phyloP scores from a whole-genome alignment of 2,797 vertebrate species.

The Chelmon rostratus region DNA sequence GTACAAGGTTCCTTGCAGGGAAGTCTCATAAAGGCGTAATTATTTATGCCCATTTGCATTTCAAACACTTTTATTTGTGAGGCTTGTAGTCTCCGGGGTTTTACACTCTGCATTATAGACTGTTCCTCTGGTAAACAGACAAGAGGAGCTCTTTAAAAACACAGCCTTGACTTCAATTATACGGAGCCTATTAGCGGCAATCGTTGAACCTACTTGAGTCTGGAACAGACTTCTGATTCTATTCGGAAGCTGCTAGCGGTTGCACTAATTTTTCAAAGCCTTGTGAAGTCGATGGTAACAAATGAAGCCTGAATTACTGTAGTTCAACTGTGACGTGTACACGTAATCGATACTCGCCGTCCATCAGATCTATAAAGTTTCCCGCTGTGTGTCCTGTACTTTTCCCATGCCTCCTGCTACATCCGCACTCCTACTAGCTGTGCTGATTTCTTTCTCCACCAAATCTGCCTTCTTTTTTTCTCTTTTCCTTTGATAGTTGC shows the following conservation, averaged over 20 bases:
- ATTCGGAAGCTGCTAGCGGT: not conserved
- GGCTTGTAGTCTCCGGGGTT: constrained; percentile 44
- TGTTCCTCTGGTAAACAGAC: constrained; percentile 25
- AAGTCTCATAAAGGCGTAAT: constrained; percentile 50
- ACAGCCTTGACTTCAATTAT: constrained; percentile 39
- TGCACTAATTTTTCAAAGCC: not conserved
- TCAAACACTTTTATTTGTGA: constrained; percentile 60
- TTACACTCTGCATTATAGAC: constrained; percentile 37
- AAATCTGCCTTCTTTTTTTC: not conserved
- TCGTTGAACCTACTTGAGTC: constrained; percentile 13
- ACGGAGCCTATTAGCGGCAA: constrained; percentile 19
- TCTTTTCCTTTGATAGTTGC: not conserved
- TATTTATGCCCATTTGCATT: constrained; percentile 69
- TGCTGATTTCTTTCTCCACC: not conserved
- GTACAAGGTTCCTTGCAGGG: constrained; percentile 30
- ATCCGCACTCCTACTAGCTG: not conserved
- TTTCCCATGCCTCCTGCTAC: not conserved
- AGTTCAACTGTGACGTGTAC: not conserved
- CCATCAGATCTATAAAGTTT: constrained; percentile 5
- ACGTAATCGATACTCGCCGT: too few species aligned
- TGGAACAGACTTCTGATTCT: constrained; percentile 13
- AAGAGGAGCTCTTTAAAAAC: constrained; percentile 49
- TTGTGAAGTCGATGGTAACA: not conserved
- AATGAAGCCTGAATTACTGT: not conserved
- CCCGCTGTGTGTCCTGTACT: not conserved